phyloP scores from a whole-genome alignment of 1,140 invertebrate genomes.

The Caenorhabditis latens region DNA sequence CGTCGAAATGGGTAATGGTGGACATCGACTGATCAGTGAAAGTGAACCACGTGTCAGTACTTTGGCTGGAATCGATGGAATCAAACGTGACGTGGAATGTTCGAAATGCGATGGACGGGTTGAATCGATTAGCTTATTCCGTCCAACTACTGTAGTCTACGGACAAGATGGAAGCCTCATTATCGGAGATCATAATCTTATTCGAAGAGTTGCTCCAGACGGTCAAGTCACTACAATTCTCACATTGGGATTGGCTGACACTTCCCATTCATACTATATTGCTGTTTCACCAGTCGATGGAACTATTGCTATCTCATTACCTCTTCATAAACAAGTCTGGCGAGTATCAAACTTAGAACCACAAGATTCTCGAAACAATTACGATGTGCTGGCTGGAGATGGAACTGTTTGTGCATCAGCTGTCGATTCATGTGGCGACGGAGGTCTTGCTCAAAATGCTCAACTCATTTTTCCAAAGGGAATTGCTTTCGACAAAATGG shows the following conservation, averaged over 20 bases:
- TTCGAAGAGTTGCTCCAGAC: slow-evolving; percentile 89
- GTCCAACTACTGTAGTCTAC: slow-evolving; percentile 90
- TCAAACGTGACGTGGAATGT: slow-evolving; percentile 58
- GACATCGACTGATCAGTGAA: slow-evolving; percentile 74
- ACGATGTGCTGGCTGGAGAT: slow-evolving; percentile 86
- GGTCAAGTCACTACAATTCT: slow-evolving; percentile 80
- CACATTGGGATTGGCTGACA: slow-evolving; percentile 61
- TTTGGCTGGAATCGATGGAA: slow-evolving; percentile 35
- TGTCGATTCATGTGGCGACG: slow-evolving; percentile 89
- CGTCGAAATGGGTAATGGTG: slow-evolving; percentile 95
- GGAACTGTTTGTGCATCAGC: slow-evolving; percentile 85
- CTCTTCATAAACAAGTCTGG: slow-evolving; percentile 63
- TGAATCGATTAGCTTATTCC: slow-evolving; percentile 86
- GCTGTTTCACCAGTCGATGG: slow-evolving; percentile 66
- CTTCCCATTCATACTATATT: slow-evolving; percentile 67
- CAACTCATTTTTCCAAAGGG: slow-evolving; percentile 96
- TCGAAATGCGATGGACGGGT: slow-evolving; percentile 56
- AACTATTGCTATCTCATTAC: slow-evolving; percentile 64
- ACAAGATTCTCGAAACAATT: slow-evolving; percentile 61
- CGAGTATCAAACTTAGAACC: slow-evolving; percentile 56
- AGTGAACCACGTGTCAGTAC: slow-evolving; percentile 67
- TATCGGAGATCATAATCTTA: slow-evolving; percentile 94
- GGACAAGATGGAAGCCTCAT: slow-evolving; percentile 93
- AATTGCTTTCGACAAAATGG: slow-evolving; percentile 72
- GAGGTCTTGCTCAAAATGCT: slow-evolving; percentile 89